Base-by-base conservation (phyloP, 2,888 invertebrate species). In the Carpatolechia fugitivella region DNA sequence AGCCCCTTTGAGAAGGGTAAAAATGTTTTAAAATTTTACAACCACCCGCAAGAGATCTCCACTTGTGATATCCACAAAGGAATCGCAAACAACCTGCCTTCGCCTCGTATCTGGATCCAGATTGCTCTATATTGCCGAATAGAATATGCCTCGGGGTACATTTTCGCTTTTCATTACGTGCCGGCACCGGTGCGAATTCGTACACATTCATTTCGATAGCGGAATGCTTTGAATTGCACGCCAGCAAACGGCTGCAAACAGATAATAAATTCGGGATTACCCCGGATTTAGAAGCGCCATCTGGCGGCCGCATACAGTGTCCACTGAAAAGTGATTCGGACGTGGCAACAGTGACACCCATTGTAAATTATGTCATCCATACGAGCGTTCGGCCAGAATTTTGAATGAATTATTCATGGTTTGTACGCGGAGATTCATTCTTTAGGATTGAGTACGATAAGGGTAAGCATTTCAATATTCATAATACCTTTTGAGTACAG, bases 251-350 rank as follows among this genome's bases (percentile, higher is more conserved):
- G 79, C 74, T 74, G 78, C 79, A 82, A 82, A 83, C 80, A 81
- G 80, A 84, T 85, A 85, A 84, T 85, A 85, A 84, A 85, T 84
- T 82, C 76, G 64, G 84, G 80, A 80, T 84, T 80, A 80, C 76
- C 73, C 64, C 62, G 79, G 78, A 78, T 84, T 80, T 77, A 65
- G 63, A 63, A 69, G 67, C 71, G 74, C 76, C 82, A 84, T 83
- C 82, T 83, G 82, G 76, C 58, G 72, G 74, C 63, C 70, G 65
- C 68, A 66, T 60, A 59, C 59, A 61, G 62, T 64, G 44, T 63
- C 62, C 62, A 71, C 71, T 76, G 77, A 76, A 79, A 78, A 82
- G 76, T 81, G 77, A 80, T 78, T 77, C 72, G 70, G 65, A 71
- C 64, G 68, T 70, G 68, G 61, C 62, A 67, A 64, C 68, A 66